Evolutionary conservation across 2,113 vertebrate genomes (phyloP).

Genomic region (Pollimyrus isidori): DNA sequence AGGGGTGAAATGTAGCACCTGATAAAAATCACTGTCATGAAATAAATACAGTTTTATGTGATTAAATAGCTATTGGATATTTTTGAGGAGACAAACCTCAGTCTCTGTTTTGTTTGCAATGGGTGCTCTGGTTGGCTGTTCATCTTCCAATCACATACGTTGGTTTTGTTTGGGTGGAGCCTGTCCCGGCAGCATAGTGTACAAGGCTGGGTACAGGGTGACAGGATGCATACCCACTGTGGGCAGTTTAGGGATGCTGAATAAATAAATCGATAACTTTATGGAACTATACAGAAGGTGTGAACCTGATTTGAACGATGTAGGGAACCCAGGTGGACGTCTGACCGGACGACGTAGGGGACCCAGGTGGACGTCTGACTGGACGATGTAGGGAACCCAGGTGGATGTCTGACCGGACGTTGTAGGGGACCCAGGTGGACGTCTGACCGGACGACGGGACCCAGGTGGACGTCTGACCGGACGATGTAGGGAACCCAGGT

Average conservation of each 20-base stretch:
- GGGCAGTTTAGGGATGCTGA: not conserved
- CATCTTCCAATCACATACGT: not conserved
- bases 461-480: too few relatives aligned
- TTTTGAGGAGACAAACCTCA: not conserved
- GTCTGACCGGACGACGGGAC: too few relatives aligned
- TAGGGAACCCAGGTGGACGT: not conserved
- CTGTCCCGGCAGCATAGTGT: not conserved
- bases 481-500: too few relatives aligned
- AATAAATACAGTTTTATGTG: not conserved
- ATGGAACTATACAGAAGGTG: not conserved
- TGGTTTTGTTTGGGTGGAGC: not conserved
- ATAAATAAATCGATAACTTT: not conserved
- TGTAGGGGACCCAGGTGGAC: too few relatives aligned
- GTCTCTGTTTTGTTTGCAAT: not conserved
- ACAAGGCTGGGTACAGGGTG: not conserved
- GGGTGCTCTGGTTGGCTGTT: not conserved
- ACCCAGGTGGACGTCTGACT: not conserved
- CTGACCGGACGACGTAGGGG: not conserved
- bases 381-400: not conserved
- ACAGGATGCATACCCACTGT: not conserved
- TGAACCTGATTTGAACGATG: not conserved
- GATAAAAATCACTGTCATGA: not conserved
- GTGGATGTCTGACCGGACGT: too few relatives aligned
- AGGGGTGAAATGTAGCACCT: not conserved
- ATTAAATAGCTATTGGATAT: not conserved